Evolutionary conservation across 2,797 vertebrate genomes (phyloP).

Genomic region (Cirrhinus mrigala): DNA sequence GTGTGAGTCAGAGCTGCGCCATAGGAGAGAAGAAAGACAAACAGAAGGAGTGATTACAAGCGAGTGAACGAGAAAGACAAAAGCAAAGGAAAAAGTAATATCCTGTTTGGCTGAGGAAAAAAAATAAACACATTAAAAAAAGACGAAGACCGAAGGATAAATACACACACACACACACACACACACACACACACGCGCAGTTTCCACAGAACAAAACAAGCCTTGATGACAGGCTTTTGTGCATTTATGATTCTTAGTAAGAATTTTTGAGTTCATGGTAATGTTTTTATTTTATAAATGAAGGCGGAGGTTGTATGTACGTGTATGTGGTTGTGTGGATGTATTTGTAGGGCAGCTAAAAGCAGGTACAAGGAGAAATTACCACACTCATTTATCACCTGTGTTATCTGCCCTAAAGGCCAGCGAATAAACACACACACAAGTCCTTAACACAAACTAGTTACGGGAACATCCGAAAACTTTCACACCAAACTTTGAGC

Average conservation of each 20-base stretch:
- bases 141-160: neutral
- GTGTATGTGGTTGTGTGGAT: neutral
- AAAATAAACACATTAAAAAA: slow-evolving; percentile 37
- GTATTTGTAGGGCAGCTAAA: slow-evolving; percentile 49
- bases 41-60: slow-evolving; percentile 48
- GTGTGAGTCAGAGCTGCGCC: slow-evolving; percentile 23
- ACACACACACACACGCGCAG: neutral
- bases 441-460: slow-evolving; percentile 23
- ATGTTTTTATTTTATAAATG: slow-evolving; percentile 33
- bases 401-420: slow-evolving; percentile 48
- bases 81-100: slow-evolving; percentile 43
- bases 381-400: slow-evolving; percentile 58
- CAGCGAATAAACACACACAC: slow-evolving; percentile 29
- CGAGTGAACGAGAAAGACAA: slow-evolving; percentile 43
- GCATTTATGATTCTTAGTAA: neutral
- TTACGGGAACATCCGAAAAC: slow-evolving; percentile 31
- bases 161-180: neutral
- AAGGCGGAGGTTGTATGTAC: neutral
- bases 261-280: neutral
- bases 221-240: slow-evolving; percentile 32
- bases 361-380: slow-evolving; percentile 55
- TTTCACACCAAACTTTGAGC: slow-evolving; percentile 27
- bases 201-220: slow-evolving; percentile 16
- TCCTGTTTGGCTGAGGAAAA: slow-evolving; percentile 46
- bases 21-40: slow-evolving; percentile 49